Conservation (phyloP, 64 coral and sea anemone genomes). For the Montipora cactus region DNA sequence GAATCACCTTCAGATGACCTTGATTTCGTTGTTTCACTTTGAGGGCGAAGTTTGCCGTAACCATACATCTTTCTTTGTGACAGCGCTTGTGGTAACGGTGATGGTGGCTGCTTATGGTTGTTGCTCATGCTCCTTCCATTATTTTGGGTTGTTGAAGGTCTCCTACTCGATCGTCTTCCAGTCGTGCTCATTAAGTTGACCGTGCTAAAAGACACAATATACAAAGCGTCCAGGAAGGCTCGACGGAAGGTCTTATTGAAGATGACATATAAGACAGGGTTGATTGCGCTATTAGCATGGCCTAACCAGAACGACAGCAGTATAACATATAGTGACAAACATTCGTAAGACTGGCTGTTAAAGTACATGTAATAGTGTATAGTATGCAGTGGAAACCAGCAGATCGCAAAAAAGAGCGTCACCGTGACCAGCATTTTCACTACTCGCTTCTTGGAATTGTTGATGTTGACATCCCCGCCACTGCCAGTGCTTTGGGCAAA, state of each 20-base stretch:
- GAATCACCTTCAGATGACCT: conserved; percentile 8
- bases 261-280: conserved; percentile 81
- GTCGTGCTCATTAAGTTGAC: not conserved
- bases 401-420: conserved; percentile 65
- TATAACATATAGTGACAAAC: conserved; percentile 45
- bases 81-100: not conserved
- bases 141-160: not conserved
- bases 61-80: not conserved
- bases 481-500: conserved; percentile 41
- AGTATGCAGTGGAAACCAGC: conserved; percentile 83
- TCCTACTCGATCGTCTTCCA: not conserved
- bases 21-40: not conserved
- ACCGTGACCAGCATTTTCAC: conserved; percentile 85
- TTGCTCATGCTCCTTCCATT: not conserved
- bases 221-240: conserved; percentile 81
- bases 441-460: conserved; percentile 86
- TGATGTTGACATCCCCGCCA: conserved; percentile 50
- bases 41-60: conserved; percentile 2
- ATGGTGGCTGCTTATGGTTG: not conserved
- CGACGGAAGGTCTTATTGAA: conserved; percentile 95
- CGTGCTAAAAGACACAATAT: conserved; percentile 61
- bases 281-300: conserved; percentile 85
- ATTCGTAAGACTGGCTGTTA: conserved; percentile 40
- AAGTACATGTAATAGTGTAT: conserved; percentile 89
- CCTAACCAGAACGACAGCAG: conserved; percentile 82